phyloP scores from a whole-genome alignment of 2,888 invertebrate genomes.

The Stenolophus ochropezus region DNA sequence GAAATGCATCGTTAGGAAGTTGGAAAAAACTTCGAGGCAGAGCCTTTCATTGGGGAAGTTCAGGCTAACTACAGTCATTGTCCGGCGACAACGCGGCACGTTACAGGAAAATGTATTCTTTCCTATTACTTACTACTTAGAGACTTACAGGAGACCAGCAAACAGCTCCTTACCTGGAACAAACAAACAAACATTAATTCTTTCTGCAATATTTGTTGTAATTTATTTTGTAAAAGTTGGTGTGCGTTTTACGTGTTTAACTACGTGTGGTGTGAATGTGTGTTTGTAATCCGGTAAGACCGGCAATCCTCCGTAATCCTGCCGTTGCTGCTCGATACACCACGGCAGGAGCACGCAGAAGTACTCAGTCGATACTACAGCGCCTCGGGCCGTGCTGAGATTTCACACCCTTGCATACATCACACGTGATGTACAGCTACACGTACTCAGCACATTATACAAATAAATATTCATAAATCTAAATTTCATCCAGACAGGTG shows the following conservation, averaged over 20 bases:
- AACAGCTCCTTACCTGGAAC: not conserved
- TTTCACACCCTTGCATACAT: not conserved
- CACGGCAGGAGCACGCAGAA: not conserved
- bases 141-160: not conserved
- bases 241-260: not conserved
- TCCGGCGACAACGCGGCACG: not conserved
- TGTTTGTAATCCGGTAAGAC: not conserved
- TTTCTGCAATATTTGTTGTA: too few species aligned
- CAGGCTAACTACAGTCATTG: not conserved
- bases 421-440: too few species aligned
- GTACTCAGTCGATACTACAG: not conserved
- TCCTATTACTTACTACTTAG: not conserved
- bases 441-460: too few species aligned
- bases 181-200: not conserved
- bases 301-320: not conserved
- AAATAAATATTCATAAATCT: too few species aligned
- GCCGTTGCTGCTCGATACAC: not conserved
- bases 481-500: too few species aligned
- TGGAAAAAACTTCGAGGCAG: not conserved
- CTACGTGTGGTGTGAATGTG: not conserved
- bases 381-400: not conserved
- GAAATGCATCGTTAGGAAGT: conserved; percentile 13
- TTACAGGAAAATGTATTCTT: not conserved
- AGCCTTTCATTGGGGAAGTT: not conserved
- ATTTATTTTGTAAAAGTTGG: not conserved